phyloP scores from a whole-genome alignment of 1,140 invertebrate species.

The Platyura marginata region DNA sequence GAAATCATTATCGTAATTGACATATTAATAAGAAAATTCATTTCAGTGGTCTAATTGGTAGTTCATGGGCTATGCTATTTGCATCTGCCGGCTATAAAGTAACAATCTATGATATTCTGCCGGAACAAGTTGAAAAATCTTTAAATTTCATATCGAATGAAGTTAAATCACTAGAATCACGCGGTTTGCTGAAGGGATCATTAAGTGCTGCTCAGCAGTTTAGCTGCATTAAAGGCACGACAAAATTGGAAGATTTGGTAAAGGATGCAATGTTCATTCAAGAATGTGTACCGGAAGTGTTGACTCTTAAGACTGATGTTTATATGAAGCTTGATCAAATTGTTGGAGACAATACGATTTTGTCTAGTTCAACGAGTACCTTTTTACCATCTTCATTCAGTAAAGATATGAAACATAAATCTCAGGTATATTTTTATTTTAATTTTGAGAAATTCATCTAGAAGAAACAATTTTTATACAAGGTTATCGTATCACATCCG shows the following conservation, averaged over 20 bases:
- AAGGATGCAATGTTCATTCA: slow-evolving; percentile 59
- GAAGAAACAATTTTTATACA: slow-evolving; percentile 9
- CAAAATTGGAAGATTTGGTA: slow-evolving; percentile 40
- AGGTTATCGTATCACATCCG: slow-evolving; percentile 59
- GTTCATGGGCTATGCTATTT: slow-evolving; percentile 92
- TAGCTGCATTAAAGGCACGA: slow-evolving; percentile 51
- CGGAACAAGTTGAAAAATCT: slow-evolving; percentile 52
- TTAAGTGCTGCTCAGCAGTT: slow-evolving; percentile 56
- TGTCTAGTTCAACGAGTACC: slow-evolving; percentile 84
- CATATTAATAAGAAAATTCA: not conserved
- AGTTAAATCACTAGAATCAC: slow-evolving; percentile 46
- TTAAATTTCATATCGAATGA: slow-evolving; percentile 55
- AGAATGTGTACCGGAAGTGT: slow-evolving; percentile 82
- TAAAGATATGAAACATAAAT: slow-evolving; percentile 55
- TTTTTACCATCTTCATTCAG: slow-evolving; percentile 73
- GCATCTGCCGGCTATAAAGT: slow-evolving; percentile 81
- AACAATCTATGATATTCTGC: slow-evolving; percentile 61
- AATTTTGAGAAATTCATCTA: slow-evolving; percentile 22
- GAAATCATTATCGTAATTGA: too few relatives aligned
- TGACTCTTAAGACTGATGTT: slow-evolving; percentile 69
- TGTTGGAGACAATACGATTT: slow-evolving; percentile 47
- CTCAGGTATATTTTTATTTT: too few relatives aligned
- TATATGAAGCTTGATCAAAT: slow-evolving; percentile 59
- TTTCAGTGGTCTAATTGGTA: slow-evolving; percentile 76
- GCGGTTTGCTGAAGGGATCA: slow-evolving; percentile 52